These are phyloP conservation scores for Nasonia giraulti DNA, from an alignment of 1,140 invertebrate species.

Conservation along the genomic window DNA sequence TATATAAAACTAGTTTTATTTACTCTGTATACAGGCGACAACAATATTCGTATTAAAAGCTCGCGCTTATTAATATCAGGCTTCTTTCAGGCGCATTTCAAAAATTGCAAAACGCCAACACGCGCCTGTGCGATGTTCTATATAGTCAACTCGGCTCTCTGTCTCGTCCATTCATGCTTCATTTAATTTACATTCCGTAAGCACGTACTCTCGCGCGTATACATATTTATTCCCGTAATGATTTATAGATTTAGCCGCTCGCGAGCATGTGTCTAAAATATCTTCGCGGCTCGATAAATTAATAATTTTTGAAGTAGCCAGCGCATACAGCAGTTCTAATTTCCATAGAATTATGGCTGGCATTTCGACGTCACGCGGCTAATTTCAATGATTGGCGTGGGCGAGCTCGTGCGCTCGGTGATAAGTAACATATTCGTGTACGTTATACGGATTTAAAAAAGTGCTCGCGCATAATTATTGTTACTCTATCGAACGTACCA, in stretches of 20 bases:
- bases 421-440: too few relatives aligned
- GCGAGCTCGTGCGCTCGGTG: neutral
- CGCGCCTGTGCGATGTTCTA: neutral
- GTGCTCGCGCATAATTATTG: too few relatives aligned
- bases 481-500: too few relatives aligned
- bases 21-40: neutral
- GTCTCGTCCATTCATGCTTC: neutral
- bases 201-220: neutral
- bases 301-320: neutral
- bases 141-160: neutral
- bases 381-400: neutral
- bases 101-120: neutral
- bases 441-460: too few relatives aligned
- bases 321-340: neutral
- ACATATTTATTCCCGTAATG: neutral
- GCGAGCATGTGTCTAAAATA: neutral
- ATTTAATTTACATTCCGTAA: constrained; percentile 1
- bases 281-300: neutral
- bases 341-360: neutral
- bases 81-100: neutral
- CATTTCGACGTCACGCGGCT: neutral
- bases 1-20: neutral
- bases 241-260: neutral
- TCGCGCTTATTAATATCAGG: neutral
- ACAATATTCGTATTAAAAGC: neutral